These are phyloP conservation scores for Lasioglossum baleicum DNA, from an alignment of 1,140 invertebrate genomes.

Conservation along the genomic window DNA sequence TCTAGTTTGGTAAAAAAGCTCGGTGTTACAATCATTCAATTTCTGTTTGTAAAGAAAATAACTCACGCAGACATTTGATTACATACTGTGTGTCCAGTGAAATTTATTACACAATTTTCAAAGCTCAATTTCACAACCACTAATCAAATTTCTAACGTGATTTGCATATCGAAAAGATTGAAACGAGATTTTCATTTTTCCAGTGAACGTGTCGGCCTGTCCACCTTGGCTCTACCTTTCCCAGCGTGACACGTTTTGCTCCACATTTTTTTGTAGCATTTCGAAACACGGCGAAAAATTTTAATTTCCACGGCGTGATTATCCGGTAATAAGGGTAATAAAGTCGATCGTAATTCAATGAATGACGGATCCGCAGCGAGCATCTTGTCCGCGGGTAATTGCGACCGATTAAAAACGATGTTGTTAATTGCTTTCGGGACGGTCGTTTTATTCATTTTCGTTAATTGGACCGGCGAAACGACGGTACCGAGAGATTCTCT, in stretches of 20 bases:
- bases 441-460: not conserved
- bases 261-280: not conserved
- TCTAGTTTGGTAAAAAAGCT: no score
- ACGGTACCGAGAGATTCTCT: not conserved
- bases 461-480: not conserved
- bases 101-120: not conserved
- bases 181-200: not conserved
- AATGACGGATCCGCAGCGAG: not conserved
- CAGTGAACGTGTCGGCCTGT: not conserved
- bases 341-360: conserved; percentile 35
- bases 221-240: not conserved
- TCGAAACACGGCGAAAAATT: not conserved
- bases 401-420: conserved; percentile 18
- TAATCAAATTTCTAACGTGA: not conserved
- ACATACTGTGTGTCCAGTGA: not conserved
- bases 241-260: not conserved
- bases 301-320: not conserved
- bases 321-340: conserved; percentile 5
- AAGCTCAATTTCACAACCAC: not conserved
- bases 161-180: not conserved
- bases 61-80: not conserved
- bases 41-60: no score
- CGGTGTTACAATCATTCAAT: no score
- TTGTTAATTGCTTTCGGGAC: conserved; percentile 8
- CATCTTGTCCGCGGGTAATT: conserved; percentile 17